Conservation (phyloP, 1,140 invertebrate genomes). For the Drosophila kanapiae region DNA sequence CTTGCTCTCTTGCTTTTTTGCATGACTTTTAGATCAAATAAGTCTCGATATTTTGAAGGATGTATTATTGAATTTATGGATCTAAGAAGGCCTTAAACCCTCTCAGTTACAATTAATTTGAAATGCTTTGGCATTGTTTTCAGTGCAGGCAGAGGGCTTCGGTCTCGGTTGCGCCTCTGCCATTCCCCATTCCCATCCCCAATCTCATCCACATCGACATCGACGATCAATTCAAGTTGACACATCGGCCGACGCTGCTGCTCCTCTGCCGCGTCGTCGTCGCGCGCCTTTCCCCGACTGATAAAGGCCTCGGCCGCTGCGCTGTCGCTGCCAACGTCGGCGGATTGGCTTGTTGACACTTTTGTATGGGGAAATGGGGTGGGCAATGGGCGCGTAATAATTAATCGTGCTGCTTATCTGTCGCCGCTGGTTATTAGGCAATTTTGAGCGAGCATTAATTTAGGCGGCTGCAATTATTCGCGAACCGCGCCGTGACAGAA, state of each 20-base stretch:
- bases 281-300: conserved; percentile 40
- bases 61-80: neutral
- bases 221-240: conserved; percentile 70
- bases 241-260: conserved; percentile 29
- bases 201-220: conserved; percentile 22
- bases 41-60: neutral
- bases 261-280: neutral
- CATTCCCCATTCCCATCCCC: neutral
- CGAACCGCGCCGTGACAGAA: conserved; percentile 31
- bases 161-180: neutral
- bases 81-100: neutral
- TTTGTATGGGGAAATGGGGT: conserved; percentile 26
- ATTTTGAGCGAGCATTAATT: conserved; percentile 55
- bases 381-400: conserved; percentile 16
- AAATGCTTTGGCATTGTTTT: neutral
- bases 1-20: too few species aligned
- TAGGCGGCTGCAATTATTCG: conserved; percentile 67
- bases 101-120: neutral
- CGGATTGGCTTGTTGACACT: conserved; percentile 47
- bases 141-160: conserved; percentile 9
- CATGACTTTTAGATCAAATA: too few species aligned
- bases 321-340: conserved; percentile 21
- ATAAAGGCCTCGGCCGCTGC: conserved; percentile 48
- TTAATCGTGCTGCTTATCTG: conserved; percentile 66
- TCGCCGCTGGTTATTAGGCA: conserved; percentile 43